Conservation (phyloP, 1,140 invertebrate genomes). For the Uloborus diversus region DNA sequence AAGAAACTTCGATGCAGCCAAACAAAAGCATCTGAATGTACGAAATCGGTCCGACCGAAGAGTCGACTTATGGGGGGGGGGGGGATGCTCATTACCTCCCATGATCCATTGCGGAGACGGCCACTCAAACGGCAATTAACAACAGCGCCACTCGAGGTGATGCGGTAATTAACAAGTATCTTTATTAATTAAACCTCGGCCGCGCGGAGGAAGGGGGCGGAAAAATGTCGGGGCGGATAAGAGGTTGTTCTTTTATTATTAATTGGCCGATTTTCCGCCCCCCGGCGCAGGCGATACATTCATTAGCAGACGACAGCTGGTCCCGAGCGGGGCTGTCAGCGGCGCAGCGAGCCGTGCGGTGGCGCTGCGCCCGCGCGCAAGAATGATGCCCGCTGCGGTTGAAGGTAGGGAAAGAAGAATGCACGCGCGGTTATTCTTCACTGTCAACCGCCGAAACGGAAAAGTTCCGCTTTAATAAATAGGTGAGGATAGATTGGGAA, state of each 20-base stretch:
- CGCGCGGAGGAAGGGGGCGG: neutral
- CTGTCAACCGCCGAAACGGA: constrained; percentile 31
- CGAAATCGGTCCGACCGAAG: too few species aligned
- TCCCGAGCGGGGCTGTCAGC: constrained; percentile 47
- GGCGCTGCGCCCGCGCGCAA: constrained; percentile 42
- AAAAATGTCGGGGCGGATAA: neutral
- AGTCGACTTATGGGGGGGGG: too few species aligned
- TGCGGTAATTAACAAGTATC: constrained; percentile 55
- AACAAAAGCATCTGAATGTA: too few species aligned
- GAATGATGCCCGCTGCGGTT: constrained; percentile 50
- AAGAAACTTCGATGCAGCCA: too few species aligned
- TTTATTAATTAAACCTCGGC: constrained; percentile 52
- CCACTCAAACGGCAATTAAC: constrained; percentile 52
- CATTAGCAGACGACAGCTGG: constrained; percentile 51
- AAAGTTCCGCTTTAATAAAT: too few species aligned
- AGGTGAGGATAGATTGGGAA: too few species aligned
- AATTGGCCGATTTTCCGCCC: constrained; percentile 54
- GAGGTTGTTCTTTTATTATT: constrained; percentile 55
- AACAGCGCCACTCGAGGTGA: constrained; percentile 46
- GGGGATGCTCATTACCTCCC: constrained; percentile 39
- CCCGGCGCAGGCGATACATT: constrained; percentile 53
- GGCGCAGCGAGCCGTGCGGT: constrained; percentile 46
- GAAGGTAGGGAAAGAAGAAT: constrained; percentile 53
- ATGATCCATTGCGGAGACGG: neutral
- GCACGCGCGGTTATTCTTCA: constrained; percentile 47